Base-by-base conservation (phyloP, 2,113 vertebrate genomes). In the Dicerorhinus sumatrensis region DNA sequence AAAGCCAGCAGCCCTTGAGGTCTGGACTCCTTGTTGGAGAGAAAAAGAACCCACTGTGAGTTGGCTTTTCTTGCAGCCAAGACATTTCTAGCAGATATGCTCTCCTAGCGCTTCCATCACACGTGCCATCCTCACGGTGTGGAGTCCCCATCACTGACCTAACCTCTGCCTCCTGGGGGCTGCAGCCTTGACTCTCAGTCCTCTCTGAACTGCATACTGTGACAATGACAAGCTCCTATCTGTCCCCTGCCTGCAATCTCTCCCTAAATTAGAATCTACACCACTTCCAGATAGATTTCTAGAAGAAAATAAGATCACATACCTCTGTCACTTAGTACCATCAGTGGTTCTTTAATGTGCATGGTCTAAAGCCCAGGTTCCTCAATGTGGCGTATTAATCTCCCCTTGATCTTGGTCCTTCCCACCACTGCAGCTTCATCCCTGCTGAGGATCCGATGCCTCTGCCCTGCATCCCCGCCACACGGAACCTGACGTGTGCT, bases 61-160 rank as follows among this genome's bases (percentile, higher is more conserved):
- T 62, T 2, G 1, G 16, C 8, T 72, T 82, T 87, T 80, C 23
- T 86, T 85, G 27, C 10, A 48, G 36, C 16, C 67, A 36, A 63
- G 77, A 10, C 3, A 25, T 36, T 70, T 85, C 51, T 60, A 31
- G 54, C 33, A 36, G 58, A 17, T 0, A 58, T 42, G 8, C 46
- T 27, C 13, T 48, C 13, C 36, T 27, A 84, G 33, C 29, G 21
- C 56, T 65, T 29, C 25, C 48, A 6, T 86, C 33, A 36, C 27
- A 10, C 12, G 5, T 8, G 33, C 23, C 29, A 14, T 1, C 25
- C 6, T 27, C n/a, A 16, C 1, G 4, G 10, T 2, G 6, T 76
- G 14, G 36, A 42, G 48, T 54, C 27, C 33, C 27, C 4, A 1
- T 13, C 25, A 25, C 2, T 7, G 17, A n/a, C 10, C 21, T 9